Evolutionary conservation across 2,797 vertebrate genomes (phyloP).

Genomic region (Platyrinchus mystaceus): DNA sequence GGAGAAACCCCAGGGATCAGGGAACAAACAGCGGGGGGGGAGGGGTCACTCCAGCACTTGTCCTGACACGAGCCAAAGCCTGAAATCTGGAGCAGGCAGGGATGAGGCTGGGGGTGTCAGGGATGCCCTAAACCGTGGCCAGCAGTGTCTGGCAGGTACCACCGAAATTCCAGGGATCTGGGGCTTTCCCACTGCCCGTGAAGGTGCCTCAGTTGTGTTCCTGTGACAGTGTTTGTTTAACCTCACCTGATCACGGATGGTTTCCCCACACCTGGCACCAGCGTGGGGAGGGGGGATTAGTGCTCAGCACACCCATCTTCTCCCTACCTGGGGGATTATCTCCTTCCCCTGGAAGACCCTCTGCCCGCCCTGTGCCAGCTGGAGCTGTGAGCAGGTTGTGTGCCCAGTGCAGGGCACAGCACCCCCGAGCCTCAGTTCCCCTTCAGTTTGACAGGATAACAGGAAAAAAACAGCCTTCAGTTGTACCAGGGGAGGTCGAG

Average conservation of each 20-base stretch:
- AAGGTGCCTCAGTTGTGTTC: too few species aligned
- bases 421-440: background rate
- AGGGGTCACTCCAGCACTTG: too few species aligned
- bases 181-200: too few species aligned
- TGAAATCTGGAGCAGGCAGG: too few species aligned
- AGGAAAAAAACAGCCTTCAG: background rate
- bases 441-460: background rate
- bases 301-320: background rate
- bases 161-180: too few species aligned
- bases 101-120: too few species aligned
- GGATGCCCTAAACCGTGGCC: too few species aligned
- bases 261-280: background rate
- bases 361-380: background rate
- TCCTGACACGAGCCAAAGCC: too few species aligned
- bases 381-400: background rate
- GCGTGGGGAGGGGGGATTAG: background rate
- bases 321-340: fast-evolving
- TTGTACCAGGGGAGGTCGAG: background rate
- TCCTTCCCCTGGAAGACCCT: background rate
- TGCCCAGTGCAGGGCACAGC: fast-evolving
- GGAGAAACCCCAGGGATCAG: background rate
- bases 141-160: too few species aligned
- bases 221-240: background rate
- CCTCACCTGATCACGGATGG: background rate
- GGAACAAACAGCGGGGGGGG: too few species aligned